Evolutionary conservation across 2,888 invertebrate species (phyloP).

Genomic region (Tuta absoluta): DNA sequence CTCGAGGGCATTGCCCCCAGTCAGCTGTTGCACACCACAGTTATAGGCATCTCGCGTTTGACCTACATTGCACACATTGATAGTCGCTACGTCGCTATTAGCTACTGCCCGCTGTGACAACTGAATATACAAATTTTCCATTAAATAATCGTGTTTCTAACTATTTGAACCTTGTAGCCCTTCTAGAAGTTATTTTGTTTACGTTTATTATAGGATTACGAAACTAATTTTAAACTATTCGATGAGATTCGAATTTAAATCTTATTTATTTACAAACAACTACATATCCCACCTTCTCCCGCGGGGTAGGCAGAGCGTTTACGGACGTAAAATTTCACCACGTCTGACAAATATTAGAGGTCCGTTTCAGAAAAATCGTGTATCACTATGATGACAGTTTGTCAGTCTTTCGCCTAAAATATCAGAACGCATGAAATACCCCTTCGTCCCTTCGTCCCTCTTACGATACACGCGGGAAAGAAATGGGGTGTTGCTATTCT

Average conservation of each 20-base stretch:
- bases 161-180: constrained; percentile 2
- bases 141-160: constrained; percentile 35
- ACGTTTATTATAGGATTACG: constrained; percentile 1
- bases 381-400: too few relatives aligned
- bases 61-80: constrained; percentile 57
- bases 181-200: constrained; percentile 2
- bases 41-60: constrained; percentile 52
- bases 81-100: constrained; percentile 28
- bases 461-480: too few relatives aligned
- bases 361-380: too few relatives aligned
- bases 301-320: too few relatives aligned
- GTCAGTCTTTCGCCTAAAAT: too few relatives aligned
- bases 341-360: too few relatives aligned
- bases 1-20: constrained; percentile 57
- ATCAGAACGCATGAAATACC: too few relatives aligned
- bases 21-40: constrained; percentile 64
- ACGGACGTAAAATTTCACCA: too few relatives aligned
- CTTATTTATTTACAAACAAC: too few relatives aligned
- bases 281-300: too few relatives aligned
- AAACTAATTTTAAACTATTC: not conserved
- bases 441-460: too few relatives aligned
- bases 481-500: too few relatives aligned
- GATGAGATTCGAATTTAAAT: not conserved
- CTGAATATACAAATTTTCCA: constrained; percentile 46
- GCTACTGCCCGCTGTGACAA: constrained; percentile 30